phyloP scores from a whole-genome alignment of 2,113 vertebrate genomes.

The Poicephalus meyeri region DNA sequence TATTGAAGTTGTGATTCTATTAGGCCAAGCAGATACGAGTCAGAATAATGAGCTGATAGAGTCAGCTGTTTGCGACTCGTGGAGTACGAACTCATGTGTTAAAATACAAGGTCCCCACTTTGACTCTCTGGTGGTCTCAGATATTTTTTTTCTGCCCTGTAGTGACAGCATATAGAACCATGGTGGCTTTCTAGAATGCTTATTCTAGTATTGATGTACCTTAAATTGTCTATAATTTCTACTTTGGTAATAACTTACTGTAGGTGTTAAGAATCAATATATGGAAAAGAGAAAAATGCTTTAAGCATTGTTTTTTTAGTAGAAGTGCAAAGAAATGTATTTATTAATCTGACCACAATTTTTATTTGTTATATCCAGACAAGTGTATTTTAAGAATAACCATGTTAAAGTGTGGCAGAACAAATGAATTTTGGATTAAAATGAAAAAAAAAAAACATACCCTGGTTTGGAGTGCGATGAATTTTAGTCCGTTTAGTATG shows the following conservation, averaged over 20 bases:
- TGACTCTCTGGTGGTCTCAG: not conserved
- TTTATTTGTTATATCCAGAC: not conserved
- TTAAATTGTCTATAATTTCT: not conserved
- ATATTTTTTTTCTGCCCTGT: not conserved
- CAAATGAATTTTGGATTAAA: not conserved
- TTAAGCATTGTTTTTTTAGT: not conserved
- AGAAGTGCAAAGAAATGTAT: not conserved
- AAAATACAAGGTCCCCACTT: not conserved
- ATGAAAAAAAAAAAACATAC: not conserved
- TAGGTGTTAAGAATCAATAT: not conserved
- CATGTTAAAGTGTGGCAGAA: not conserved
- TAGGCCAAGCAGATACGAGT: not conserved
- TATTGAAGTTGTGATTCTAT: not conserved
- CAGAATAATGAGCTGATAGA: not conserved
- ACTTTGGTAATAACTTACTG: not conserved
- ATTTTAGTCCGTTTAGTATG: not conserved
- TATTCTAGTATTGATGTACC: not conserved
- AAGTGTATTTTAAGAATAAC: not conserved
- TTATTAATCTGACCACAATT: not conserved
- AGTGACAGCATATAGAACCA: not conserved
- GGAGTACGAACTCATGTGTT: not conserved
- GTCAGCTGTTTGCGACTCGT: not conserved
- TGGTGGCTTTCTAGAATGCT: not conserved
- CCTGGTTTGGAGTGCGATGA: fast-evolving
- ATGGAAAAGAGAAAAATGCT: not conserved